Evolutionary conservation across 92 coral and sea anemone species (phyloP), one percentile per base, ranked within the genome.

Genomic region (Pocillopora grandis): DNA sequence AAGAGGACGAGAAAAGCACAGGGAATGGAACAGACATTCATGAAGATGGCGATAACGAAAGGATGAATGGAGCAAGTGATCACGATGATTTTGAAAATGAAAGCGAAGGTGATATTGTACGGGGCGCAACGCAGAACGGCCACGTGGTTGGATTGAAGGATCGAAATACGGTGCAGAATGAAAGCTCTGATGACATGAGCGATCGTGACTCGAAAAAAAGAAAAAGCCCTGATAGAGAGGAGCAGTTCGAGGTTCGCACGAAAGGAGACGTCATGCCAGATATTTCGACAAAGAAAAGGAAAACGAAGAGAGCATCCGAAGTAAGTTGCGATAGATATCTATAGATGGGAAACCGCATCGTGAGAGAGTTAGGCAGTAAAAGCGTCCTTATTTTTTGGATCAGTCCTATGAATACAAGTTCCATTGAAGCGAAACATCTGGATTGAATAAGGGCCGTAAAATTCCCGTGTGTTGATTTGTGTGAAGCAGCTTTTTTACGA

Each of bases 251-350:
- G 9, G 27, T 13, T 9, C 56, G 66, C 11, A 12, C 48, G n/a
- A 21, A 49, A 63, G 49, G 16, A 20, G 70, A 66, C 36, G 9
- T 7, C 36, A 2, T 58, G 20, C 33, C 7, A 19, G 52, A 65
- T 23, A 33, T 19, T 52, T 31, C 33, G 62, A 42, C 2, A 77
- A 78, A 83, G 63, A 77, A 78, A 19, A 58, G 23, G 77, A 81
- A 81, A 71, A 59, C 35, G 70, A 81, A 60, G 63, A 81, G 72
- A 16, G 19, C 12, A 20, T 11, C 59, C 12, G 68, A 81, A 61
- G 77, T 80, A 35, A 33, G 58, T 75, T 23, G 52, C 1, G 60
- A 4, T 74, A 6, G 1, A 1, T 12, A 9, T 15, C 16, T 35
- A 12, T 42, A 42, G 7, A 42, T 42, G 52, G 8, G 52, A 42